Percentiles rank a stretch among this genome's conserved stretches.
Conservation (phyloP, 2,888 invertebrate species). For the Parapristionchus giblindavisi region DNA sequence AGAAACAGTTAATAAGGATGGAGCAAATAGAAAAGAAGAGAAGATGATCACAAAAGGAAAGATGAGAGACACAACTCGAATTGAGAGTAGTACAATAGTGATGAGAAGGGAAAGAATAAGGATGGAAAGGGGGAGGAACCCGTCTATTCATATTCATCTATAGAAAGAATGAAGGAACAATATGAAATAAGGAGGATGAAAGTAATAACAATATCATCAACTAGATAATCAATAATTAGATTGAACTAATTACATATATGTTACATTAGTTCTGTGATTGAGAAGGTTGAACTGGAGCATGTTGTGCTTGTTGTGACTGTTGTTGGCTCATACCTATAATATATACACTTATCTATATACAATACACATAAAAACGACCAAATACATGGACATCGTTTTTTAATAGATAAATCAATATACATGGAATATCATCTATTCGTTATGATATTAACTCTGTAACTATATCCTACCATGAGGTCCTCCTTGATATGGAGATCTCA, state of each 20-base stretch:
- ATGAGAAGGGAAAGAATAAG: background rate
- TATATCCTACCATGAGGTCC: background rate
- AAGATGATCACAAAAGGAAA: slow-evolving; percentile 5
- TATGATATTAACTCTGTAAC: too few species aligned
- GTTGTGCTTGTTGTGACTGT: background rate
- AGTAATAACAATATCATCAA: too few species aligned
- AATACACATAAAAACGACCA: too few species aligned
- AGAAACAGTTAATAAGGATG: too few species aligned
- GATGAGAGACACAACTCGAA: slow-evolving; percentile 23
- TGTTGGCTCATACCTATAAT: slow-evolving; percentile 14
- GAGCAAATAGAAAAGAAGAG: slow-evolving; percentile 2
- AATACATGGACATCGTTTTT: too few species aligned
- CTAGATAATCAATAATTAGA: too few species aligned
- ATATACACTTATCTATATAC: too few species aligned
- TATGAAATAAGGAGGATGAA: background rate
- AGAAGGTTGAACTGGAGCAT: slow-evolving; percentile 8
- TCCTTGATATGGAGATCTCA: slow-evolving; percentile 5
- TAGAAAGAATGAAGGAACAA: background rate
- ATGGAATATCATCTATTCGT: too few species aligned
- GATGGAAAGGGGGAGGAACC: background rate
- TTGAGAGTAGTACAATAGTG: slow-evolving; percentile 9
- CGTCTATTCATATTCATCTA: too few species aligned
- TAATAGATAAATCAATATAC: too few species aligned
- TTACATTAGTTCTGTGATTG: slow-evolving; percentile 21
- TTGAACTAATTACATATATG: too few species aligned